Base-by-base conservation (phyloP, 1,140 invertebrate species). In the Aplysia californica region DNA sequence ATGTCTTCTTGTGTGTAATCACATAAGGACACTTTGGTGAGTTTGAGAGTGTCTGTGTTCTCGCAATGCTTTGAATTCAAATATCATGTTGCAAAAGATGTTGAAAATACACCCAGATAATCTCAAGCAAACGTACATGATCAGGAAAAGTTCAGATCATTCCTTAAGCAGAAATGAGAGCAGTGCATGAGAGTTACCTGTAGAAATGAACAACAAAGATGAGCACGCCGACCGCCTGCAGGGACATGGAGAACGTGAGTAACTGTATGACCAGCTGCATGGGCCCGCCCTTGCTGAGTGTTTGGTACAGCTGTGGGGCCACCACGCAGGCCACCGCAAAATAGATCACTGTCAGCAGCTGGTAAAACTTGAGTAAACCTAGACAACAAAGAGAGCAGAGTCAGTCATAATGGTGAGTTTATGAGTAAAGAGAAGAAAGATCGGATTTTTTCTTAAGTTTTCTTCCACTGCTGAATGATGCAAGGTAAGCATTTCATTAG, bases 241-340 rank as follows among this genome's bases (percentile, higher is more conserved):
- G 76, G 61, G 75, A 76, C 21, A 85, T 84, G 41, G 86, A 85
- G 0, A 80, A 73, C 1, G 84, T 84, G 1, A 88, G 76, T 1
- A 88, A 77, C 68, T 86, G 82, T 21, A 88, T 85, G 0, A 88
- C 86, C 15, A 88, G 79, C 76, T 87, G 87, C 87, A 88, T 88
- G 10, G 87, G 87, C 4, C 87, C 87, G 2, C 82, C 83, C 68
- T 87, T 87, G 68, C 80, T 83, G 26, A 88, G 61, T 0, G 86
- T 85, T 59, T 87, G 83, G 31, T 81, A 79, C 20, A 88, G 78
- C 5, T 82, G 76, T 15, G 87, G 87, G 21, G 83, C 80, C 81
- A 86, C 87, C 36, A 87, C 86, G 82, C 87, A 88, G 5, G 83
- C 85, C 55, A 87, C 76, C 10, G 87, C 86, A 82, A 88, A 88